Evolutionary conservation across 2,797 vertebrate genomes (phyloP), one percentile per base, ranked within the genome.

Genomic region (Coluber constrictor): DNA sequence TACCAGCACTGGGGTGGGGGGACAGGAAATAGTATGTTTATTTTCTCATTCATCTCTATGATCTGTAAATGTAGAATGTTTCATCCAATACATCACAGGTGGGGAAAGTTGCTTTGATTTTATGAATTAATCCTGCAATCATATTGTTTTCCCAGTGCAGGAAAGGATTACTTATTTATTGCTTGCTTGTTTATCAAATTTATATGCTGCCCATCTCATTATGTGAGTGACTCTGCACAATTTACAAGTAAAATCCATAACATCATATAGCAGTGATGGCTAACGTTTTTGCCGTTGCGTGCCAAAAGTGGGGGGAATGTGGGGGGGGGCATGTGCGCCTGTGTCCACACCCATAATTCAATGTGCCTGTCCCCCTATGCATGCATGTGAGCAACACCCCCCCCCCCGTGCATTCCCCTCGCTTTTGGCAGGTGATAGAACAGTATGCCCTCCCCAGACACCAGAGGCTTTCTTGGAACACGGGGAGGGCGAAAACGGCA

Each of bases 41-140:
- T 95, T 92, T 94, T 90, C 90, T 94, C 74, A 92, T 95, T 96
- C 87, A 79, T 29, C 94, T 95, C 87, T 56, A 90, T 95, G 95
- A 94, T 93, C 90, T 90, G 83, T 95, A 93, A 93, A 89, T 54
- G 60, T n/a, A 95, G 6, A 43, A 57, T 93, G 93, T 90, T 86
- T 32, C 92, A 95, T 91, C 55, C 90, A 93, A 92, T 93, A 91
- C 59, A 90, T 57, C 59, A 93, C 91, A 88, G 92, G 94, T 9
- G 94, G 89, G 37, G 88, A 88, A 10, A 54, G 10, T 0, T 0
- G 8, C 83, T 94, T 96, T 95, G 87, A 94, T 87, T 94, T 95
- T 95, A 92, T 51, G 92, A 95, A 92, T 94, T 95, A 95, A 94
- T 94, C 90, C 66, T 94, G 54, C 74, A 2, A 29, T 79, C 87